These are phyloP conservation scores for Nasonia giraulti DNA, from an alignment of 1,140 invertebrate species.

Conservation along the genomic window DNA sequence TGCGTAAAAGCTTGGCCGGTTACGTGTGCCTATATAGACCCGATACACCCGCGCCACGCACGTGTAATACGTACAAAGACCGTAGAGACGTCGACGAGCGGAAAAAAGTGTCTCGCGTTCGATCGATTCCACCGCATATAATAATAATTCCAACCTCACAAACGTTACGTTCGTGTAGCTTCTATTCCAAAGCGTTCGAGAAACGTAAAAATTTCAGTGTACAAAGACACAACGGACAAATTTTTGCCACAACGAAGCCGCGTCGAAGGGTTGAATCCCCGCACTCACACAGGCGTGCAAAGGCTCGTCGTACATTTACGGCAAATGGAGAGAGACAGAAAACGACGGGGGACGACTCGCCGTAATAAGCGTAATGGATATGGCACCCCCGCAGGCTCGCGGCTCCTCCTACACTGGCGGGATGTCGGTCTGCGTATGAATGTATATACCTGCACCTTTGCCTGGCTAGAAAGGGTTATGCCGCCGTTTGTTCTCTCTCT, in stretches of 20 bases:
- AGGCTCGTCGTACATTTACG: not conserved
- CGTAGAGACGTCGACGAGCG: not conserved
- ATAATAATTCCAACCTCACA: too few relatives aligned
- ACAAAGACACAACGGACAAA: not conserved
- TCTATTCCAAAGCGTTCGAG: too few relatives aligned
- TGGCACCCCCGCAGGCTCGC: slow-evolving; percentile 62
- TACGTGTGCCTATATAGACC: not conserved
- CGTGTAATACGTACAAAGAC: not conserved
- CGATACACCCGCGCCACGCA: not conserved
- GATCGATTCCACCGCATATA: not conserved
- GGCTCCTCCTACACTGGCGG: not conserved
- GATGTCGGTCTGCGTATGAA: not conserved
- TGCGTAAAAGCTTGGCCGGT: not conserved
- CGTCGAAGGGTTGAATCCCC: not conserved
- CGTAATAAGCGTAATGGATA: slow-evolving; percentile 71
- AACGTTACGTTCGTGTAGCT: not conserved
- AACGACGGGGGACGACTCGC: slow-evolving; percentile 53
- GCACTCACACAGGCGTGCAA: not conserved
- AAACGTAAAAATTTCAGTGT: too few relatives aligned
- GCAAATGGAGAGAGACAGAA: not conserved
- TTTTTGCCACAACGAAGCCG: not conserved
- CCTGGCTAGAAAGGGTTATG: not conserved
- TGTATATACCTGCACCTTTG: not conserved
- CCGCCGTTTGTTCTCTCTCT: not conserved
- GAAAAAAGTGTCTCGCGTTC: not conserved